phyloP scores from a whole-genome alignment of 2,113 vertebrate species.

The Mobula birostris region DNA sequence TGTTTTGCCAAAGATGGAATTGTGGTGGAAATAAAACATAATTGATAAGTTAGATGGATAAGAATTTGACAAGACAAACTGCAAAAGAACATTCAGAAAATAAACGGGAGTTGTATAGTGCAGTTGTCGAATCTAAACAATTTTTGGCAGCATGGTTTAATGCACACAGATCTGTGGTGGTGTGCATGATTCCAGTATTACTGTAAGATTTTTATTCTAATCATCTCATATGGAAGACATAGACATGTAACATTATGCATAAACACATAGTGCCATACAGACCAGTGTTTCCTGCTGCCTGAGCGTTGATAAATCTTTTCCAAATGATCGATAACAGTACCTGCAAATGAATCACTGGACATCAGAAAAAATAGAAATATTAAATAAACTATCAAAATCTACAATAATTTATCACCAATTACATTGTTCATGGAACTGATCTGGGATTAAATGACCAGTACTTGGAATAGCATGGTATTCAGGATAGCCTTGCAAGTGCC shows the following conservation, averaged over 20 bases:
- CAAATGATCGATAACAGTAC: slow-evolving; percentile 74
- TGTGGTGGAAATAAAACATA: background rate
- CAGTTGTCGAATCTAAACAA: background rate
- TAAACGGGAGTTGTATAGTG: background rate
- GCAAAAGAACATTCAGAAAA: background rate
- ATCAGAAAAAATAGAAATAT: background rate
- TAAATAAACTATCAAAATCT: background rate
- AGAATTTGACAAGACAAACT: background rate
- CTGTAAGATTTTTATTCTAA: background rate
- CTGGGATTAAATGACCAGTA: background rate
- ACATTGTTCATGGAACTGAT: background rate
- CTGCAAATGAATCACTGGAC: slow-evolving; percentile 54
- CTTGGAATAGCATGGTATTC: background rate
- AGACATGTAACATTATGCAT: background rate
- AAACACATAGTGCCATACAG: slow-evolving; percentile 52
- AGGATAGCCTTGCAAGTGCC: background rate
- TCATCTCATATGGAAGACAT: background rate
- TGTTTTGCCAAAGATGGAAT: background rate
- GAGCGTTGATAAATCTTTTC: slow-evolving; percentile 91
- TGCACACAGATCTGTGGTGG: background rate
- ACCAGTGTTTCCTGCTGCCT: slow-evolving; percentile 95
- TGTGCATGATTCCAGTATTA: background rate
- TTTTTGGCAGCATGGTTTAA: background rate
- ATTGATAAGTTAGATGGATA: background rate
- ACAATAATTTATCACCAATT: background rate